Conservation (phyloP, 1,140 invertebrate species). For the Temnothorax longispinosus region DNA sequence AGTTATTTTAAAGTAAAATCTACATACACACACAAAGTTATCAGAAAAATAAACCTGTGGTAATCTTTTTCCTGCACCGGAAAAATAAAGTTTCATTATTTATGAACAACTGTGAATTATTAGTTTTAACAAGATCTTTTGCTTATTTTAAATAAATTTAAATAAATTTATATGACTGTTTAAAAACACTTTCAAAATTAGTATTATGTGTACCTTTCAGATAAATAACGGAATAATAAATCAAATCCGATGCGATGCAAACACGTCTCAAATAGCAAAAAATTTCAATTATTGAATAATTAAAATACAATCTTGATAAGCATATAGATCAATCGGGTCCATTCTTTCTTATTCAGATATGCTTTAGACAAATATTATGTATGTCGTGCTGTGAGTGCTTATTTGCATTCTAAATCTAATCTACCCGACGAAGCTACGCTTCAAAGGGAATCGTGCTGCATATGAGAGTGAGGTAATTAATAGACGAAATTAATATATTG, state of each 20-base stretch:
- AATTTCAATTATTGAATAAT: slow-evolving; percentile 61
- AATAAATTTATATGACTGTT: neutral
- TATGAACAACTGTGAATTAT: neutral
- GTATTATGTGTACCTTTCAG: neutral
- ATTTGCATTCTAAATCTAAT: slow-evolving; percentile 53
- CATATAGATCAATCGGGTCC: slow-evolving; percentile 32
- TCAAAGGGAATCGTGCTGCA: neutral
- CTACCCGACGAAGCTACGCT: neutral
- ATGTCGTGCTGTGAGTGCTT: slow-evolving; percentile 3
- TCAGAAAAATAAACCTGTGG: neutral
- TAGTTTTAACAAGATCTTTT: neutral
- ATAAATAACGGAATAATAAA: neutral
- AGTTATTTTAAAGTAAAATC: neutral
- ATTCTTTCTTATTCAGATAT: slow-evolving; percentile 12
- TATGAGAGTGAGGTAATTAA: slow-evolving; percentile 32
- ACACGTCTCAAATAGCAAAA: slow-evolving; percentile 65
- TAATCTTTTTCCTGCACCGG: too few relatives aligned
- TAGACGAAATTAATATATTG: slow-evolving; percentile 64
- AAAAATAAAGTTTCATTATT: neutral
- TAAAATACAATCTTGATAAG: slow-evolving; percentile 69
- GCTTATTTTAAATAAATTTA: neutral
- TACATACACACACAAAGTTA: neutral
- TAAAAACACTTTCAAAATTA: neutral
- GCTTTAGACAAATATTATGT: slow-evolving; percentile 58
- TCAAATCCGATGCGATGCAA: neutral